These are phyloP conservation scores for Cynoglossus semilaevis DNA, from an alignment of 2,113 vertebrate genomes.

Conservation along the genomic window DNA sequence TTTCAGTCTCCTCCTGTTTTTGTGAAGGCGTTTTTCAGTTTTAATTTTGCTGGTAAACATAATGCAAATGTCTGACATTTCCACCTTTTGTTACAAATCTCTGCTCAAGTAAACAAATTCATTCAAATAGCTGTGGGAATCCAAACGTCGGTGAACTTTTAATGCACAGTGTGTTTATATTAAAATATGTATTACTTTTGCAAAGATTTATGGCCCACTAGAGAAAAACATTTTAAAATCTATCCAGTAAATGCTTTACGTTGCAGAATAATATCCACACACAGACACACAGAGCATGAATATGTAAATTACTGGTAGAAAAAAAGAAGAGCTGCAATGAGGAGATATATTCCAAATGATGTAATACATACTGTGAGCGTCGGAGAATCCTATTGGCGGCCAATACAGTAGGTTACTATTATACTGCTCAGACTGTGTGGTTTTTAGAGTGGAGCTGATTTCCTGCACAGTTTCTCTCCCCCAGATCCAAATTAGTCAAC, in stretches of 20 bases:
- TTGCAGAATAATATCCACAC: constrained; percentile 6
- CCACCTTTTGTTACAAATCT: neutral
- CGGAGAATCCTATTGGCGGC: constrained; percentile 35
- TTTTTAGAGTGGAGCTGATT: constrained; percentile 46
- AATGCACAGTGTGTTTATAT: neutral
- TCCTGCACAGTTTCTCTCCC: constrained; percentile 38
- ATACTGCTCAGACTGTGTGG: constrained; percentile 19
- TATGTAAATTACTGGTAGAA: constrained; percentile 3
- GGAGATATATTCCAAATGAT: constrained; percentile 16
- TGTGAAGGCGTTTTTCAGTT: neutral
- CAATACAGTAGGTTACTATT: constrained; percentile 16
- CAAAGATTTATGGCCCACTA: constrained; percentile 7
- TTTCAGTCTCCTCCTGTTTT: neutral
- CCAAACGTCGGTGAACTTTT: constrained; percentile 9
- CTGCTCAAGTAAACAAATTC: neutral
- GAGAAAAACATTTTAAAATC: constrained; percentile 3
- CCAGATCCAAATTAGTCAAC: constrained; percentile 46
- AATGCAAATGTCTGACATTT: constrained; percentile 7
- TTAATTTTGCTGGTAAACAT: neutral
- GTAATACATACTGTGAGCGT: constrained; percentile 5
- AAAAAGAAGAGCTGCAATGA: neutral
- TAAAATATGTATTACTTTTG: constrained; percentile 1
- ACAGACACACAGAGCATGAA: neutral
- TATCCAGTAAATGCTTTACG: neutral
- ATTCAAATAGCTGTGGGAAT: neutral